Percentiles rank a stretch among this genome's conserved stretches.
Conservation (phyloP, 2,113 vertebrate species). For the Phrynosoma platyrhinos region DNA sequence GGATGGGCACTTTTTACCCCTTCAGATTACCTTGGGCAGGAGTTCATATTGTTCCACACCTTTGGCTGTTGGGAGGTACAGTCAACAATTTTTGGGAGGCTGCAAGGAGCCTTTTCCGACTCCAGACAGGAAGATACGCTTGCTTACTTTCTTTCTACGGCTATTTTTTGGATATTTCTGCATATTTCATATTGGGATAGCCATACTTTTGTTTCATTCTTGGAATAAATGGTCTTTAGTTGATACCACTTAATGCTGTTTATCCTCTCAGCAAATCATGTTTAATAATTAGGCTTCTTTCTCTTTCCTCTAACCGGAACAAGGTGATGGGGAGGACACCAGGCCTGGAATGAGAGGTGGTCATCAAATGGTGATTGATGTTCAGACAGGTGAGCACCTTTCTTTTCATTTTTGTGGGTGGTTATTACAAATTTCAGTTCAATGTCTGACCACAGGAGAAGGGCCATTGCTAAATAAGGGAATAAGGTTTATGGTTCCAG, state of each 20-base stretch:
- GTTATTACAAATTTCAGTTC: background rate
- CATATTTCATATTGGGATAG: background rate
- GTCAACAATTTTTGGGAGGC: too few relatives aligned
- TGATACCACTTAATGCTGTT: too few relatives aligned
- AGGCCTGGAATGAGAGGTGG: conserved; percentile 98
- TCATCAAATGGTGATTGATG: conserved; percentile 99
- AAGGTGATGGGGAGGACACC: conserved; percentile 95
- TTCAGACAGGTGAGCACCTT: conserved; percentile 90
- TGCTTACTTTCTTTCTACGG: too few relatives aligned
- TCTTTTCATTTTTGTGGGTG: background rate
- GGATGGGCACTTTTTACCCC: too few relatives aligned
- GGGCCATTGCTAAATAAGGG: background rate
- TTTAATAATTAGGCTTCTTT: background rate
- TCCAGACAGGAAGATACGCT: too few relatives aligned
- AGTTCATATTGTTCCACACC: too few relatives aligned
- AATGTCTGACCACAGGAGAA: background rate
- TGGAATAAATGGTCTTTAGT: background rate
- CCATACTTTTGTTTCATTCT: background rate
- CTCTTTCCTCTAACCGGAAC: conserved; percentile 23
- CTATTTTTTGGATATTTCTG: background rate
- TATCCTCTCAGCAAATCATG: background rate
- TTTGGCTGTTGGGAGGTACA: too few relatives aligned
- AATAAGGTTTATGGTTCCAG: too few relatives aligned
- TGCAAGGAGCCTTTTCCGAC: too few relatives aligned
- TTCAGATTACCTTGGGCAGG: too few relatives aligned